Base-by-base conservation (phyloP, 2,797 vertebrate genomes). In the Tangara arthus region DNA sequence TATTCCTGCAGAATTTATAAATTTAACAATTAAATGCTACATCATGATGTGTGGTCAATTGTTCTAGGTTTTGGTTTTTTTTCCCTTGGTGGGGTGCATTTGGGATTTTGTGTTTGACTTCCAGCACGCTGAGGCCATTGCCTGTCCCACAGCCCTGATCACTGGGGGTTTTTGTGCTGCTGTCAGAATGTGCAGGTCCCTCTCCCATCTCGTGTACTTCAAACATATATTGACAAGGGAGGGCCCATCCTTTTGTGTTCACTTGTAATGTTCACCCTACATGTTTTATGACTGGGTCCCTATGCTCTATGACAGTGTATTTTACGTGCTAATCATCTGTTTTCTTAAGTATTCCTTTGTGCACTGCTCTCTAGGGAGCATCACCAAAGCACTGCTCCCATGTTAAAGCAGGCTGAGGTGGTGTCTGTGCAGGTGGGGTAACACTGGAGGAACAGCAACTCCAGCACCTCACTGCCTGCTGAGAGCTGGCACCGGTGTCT, bases 101-200 rank as follows among this genome's bases (percentile, higher is more conserved):
- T 52, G 14, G 7, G 7, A 23, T 66, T 60, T 73, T 61, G 16
- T 26, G 24, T 53, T 34, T 61, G 12, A 3, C 27, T 37, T 76
- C n/a, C 44, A 71, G 57, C 4, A 9, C 0, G 1, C 32, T 42
- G 66, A 82, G 26, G 32, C 41, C 9, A 6, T 14, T 18, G 18
- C 30, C 37, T 4, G 0, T 61, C 55, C 30, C 15, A 4, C 32
- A 60, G 0, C 26, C 30, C 32, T 50, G 18, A 0, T 56, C 23
- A 4, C 12, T 1, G 0, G 15, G 24, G 19, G 2, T 2, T 85
- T 61, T 76, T 2, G 1, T 78, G n/a, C 66, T 35, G 18, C 68
- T 72, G 32, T 75, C 49, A 47, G 30, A 61, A 47, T 32, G 7
- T 4, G 2, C n/a, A 37, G 35, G 46, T 57, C 68, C 34, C 18